Evolutionary conservation across 2,797 vertebrate species (phyloP), one percentile per base, ranked within the genome.

Genomic region (Myotis vivesi): DNA sequence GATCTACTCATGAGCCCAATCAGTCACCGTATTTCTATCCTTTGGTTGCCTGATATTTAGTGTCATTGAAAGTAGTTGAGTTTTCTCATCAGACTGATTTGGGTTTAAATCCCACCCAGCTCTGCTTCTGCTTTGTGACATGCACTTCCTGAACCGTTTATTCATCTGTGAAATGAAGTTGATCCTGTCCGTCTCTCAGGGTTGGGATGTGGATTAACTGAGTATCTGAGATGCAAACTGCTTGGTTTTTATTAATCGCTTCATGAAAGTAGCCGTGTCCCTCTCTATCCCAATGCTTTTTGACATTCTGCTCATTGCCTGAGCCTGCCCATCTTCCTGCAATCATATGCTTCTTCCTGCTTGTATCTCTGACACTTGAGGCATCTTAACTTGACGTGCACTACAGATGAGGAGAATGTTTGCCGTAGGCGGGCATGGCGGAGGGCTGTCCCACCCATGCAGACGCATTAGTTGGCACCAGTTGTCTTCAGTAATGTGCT

Each of bases 51-150:
- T 66, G 51, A 17, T 62, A 51, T 88, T 51, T 55, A 79, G 53
- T 88, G 23, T 94, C 53, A 62, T n/a, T 62, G 80, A 87, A 84
- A 77, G 30, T 22, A 92, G n/a, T 19, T 64, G 57, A 49, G 41
- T 76, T 83, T 93, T 94, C 59, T 53, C 62, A 87, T 87, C 64
- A 69, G 7, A 68, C 19, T 66, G 85, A 86, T 28, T 62, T 91
- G 68, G 36, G n/a, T 62, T 89, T n/a, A 76, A 23, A 87, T 89
- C 15, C 36, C 25, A 36, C 22, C 51, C 25, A 49, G n/a, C n/a
- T 80, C 59, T 96, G 72, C 38, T 33, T 36, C 22, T 83, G 33
- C 53, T 30, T 59, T 23, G 11, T 55, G 82, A 44, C 25, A 41
- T 64, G 66, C 71, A 51, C 11, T 94, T 96, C 68, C 44, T 28